A percentile compares a stretch with the other conserved stretches of the same genome.
These are phyloP conservation scores for Brachionus sp. DNA, from an alignment of 1,140 invertebrate genomes.

Conservation along the genomic window DNA sequence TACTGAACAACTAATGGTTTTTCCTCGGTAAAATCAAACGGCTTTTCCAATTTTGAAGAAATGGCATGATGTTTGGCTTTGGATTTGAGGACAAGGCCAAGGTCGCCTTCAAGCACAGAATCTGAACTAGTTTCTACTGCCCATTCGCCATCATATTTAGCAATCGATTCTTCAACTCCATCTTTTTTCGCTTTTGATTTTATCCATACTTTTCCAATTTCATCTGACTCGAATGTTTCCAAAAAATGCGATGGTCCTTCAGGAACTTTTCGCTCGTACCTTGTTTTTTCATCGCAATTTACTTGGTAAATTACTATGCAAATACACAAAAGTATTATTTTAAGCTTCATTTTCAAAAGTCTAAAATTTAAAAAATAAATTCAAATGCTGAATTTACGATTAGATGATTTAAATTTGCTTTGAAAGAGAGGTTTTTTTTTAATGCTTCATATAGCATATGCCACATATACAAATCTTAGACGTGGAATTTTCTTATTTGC, in stretches of 20 bases:
- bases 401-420: conserved; percentile 4
- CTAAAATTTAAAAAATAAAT: not conserved
- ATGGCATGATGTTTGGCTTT: conserved; percentile 96
- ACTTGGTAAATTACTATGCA: not conserved
- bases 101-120: conserved; percentile 74
- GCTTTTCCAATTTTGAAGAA: conserved; percentile 70
- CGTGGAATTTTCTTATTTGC: not conserved
- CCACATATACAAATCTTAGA: not conserved
- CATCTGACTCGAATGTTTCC: conserved; percentile 32
- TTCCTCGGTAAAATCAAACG: conserved; percentile 74
- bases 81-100: conserved; percentile 83
- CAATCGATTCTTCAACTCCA: conserved; percentile 76
- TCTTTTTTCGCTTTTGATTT: conserved; percentile 89
- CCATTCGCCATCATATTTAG: conserved; percentile 66
- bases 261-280: conserved; percentile 3
- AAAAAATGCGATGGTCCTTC: not conserved
- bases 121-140: conserved; percentile 71
- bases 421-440: not conserved
- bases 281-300: not conserved
- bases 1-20: conserved; percentile 83
- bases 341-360: not conserved
- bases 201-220: conserved; percentile 67
- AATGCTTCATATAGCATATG: not conserved
- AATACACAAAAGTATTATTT: not conserved
- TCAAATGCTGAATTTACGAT: not conserved